A percentile compares a stretch with the other conserved stretches of the same genome.
phyloP scores from a whole-genome alignment of 2,113 vertebrate genomes.

The Rhagologus leucostigma region DNA sequence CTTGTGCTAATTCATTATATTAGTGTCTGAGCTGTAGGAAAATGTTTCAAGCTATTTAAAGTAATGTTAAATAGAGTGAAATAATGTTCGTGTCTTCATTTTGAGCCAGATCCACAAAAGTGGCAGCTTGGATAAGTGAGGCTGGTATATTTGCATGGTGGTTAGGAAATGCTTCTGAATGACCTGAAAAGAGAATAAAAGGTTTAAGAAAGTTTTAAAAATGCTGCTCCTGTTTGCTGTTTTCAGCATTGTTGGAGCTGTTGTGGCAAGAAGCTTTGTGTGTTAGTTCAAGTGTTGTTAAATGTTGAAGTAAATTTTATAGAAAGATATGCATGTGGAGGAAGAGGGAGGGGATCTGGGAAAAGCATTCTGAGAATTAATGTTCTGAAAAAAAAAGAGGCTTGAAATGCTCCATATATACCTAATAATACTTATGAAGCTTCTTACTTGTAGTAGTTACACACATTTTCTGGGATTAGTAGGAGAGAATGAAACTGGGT shows the following conservation, averaged over 20 bases:
- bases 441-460: not conserved
- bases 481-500: not conserved
- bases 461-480: slow-evolving; percentile 17
- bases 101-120: not conserved
- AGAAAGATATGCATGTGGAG: not conserved
- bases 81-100: not conserved
- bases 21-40: not conserved
- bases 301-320: not conserved
- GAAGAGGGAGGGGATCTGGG: not conserved
- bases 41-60: slow-evolving; percentile 13
- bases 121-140: not conserved
- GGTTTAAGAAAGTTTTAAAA: not conserved
- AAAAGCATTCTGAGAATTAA: not conserved
- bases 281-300: not conserved
- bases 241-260: not conserved
- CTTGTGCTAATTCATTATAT: not conserved
- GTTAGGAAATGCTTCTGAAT: not conserved
- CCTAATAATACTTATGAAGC: not conserved
- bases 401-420: not conserved
- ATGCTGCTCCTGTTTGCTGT: not conserved
- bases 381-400: not conserved
- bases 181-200: not conserved
- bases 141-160: not conserved
- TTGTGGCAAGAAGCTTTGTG: not conserved
- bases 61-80: slow-evolving; percentile 3